Base-by-base conservation (phyloP, 2,888 invertebrate genomes). In the Drosophila fungiperda region DNA sequence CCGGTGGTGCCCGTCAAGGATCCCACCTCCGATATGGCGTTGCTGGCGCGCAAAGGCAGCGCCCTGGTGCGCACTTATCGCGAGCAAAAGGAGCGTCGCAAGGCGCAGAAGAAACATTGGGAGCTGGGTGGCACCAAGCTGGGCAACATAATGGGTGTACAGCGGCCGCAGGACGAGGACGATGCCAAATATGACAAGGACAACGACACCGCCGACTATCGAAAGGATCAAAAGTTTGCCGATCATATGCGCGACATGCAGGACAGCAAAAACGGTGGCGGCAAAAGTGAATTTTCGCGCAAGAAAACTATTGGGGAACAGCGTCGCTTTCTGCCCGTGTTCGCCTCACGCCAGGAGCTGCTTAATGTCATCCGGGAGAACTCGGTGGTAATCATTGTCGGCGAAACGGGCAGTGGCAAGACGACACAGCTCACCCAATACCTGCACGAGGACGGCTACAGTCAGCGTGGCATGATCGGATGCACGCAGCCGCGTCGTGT, bases 41-140 rank as follows among this genome's bases (percentile, higher is more conserved):
- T 99, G 54, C 96, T 98, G 61, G 97, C 99, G 0, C 95, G 99
- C 5, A 99, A 99, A 93, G 99, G 99, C 1, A 98, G 98, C 0
- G 96, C 96, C 3, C 94, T 98, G 6, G 99, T 99, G 0, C 95
- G 98, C 73, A 96, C 96, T 0, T 98, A 96, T 92, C 95, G 99
- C 61, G 99, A 99, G 92, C 98, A 99, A 92, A 99, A 99, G 91
- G 99, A 99, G 92, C 94, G 98, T n/a, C 95, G 96, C 64, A 98
- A 98, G 92, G 99, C 98, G 0, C 99, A 99, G 92, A 98, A 99
- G 93, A 99, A 99, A 91, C 99, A 99, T 92, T 99, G 99, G 99
- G 99, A 99, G 92, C 93, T 99, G 69, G 98, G 99, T 57, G 99
- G 99, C 48, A 99, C 99, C 2, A 97, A 93, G 74, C 68, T 93